Evolutionary conservation across 2,797 vertebrate genomes (phyloP).

Genomic region (Acomys russatus): DNA sequence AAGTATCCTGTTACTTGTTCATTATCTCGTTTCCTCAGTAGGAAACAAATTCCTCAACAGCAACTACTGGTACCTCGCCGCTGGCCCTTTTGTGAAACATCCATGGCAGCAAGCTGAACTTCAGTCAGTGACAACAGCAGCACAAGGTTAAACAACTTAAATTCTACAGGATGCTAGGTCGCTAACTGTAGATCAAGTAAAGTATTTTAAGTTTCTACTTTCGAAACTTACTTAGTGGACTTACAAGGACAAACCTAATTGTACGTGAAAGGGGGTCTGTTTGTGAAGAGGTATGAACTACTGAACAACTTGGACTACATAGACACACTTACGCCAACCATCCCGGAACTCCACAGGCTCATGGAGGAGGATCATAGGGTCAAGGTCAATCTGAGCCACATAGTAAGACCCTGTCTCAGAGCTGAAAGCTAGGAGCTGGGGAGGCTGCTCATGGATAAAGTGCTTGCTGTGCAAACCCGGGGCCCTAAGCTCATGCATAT

Average conservation of each 20-base stretch:
- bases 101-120: neutral
- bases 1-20: neutral
- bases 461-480: neutral
- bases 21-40: neutral
- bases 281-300: neutral
- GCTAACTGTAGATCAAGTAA: neutral
- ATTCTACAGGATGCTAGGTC: neutral
- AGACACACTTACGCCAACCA: neutral
- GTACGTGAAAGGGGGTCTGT: neutral
- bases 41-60: slow-evolving; percentile 3
- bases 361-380: neutral
- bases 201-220: neutral
- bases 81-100: neutral
- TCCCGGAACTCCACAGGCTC: neutral
- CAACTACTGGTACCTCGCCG: neutral
- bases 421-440: neutral
- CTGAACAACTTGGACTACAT: neutral
- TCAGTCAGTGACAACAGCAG: neutral
- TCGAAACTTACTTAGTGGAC: neutral
- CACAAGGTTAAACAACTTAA: neutral
- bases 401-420: neutral
- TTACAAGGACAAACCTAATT: neutral
- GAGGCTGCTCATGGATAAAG: neutral
- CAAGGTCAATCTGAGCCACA: neutral
- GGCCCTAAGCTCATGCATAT: neutral